Evolutionary conservation across 2,888 invertebrate species (phyloP), one percentile per base, ranked within the genome.

Genomic region (Agrochola circellaris): DNA sequence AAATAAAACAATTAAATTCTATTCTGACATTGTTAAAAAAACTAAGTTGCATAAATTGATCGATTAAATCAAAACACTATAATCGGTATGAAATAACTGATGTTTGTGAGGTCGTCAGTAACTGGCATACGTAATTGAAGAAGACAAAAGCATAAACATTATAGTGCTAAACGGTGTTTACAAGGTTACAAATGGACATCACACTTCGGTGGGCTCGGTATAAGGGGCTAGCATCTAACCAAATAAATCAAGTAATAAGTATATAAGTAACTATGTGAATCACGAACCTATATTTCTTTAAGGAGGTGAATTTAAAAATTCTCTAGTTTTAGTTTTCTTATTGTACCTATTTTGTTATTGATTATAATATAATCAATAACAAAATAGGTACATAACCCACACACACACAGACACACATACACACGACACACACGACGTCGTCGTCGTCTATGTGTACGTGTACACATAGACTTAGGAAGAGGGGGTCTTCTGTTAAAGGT

Each of bases 81-180:
- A 75, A 66, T 75, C 3, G 61, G 11, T 45, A 38, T 51, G 23
- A 26, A 78, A 54, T 64, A 68, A 62, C 67, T 34, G 67, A 45
- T 30, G 26, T 73, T 62, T 26, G 30, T 26, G 66, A 81, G 66
- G 61, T 70, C 34, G 5, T 34, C 64, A 7, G n/a, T 67, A 68
- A 73, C 34, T 75, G 42, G 66, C 42, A 20, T 77, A 45, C 15
- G 54, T 71, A 71, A 66, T 77, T 78, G 60, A 51, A 23, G n/a
- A 75, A 71, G 56, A 75, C 51, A 70, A 51, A 20, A 66, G 54
- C 13, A 2, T n/a, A 51, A 75, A 60, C 34, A 71, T 68, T 58
- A 69, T 56, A 34, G 51, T 66, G 51, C 6, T 54, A 70, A 66
- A 66, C 56, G 9, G 4, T 60, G 58, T 73, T 23, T 38, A 61